Base-by-base conservation (phyloP, 2,113 vertebrate genomes). In the Gadus macrocephalus region DNA sequence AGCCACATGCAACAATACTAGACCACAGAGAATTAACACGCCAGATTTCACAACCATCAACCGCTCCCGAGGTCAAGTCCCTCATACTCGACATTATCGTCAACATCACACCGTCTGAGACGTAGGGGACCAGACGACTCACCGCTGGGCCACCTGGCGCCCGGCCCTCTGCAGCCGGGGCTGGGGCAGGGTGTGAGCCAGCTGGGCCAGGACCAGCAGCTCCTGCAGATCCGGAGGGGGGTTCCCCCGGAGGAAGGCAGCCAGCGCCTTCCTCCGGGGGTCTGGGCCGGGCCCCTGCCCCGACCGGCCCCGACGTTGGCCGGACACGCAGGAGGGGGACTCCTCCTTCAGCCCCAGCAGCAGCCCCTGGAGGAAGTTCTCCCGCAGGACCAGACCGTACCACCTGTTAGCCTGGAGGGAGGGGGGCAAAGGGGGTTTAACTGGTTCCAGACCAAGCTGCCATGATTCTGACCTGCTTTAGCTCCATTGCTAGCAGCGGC, bases 311-410 rank as follows among this genome's bases (percentile, higher is more conserved):
- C 22, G 3, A 66, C 22, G 6, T 9, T 9, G 42, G 42, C 42
- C 11, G 11, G 42, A 49, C 42, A 49, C 8, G 42, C 42, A 49
- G 42, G 42, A 12, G 2, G 42, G 1, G 12, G 38, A 42, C 38
- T 49, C 42, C 42, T 49, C 42, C 42, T 49, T 49, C 42, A 85
- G 58, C 0, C 71, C 77, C 1, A 85, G 87, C 12, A 91, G 75
- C 3, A 91, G 82, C 53, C 90, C 86, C 75, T 91, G 90, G 15
- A 93, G 86, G 69, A 91, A 79, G 79, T 84, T 80, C 72, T 91
- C 86, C 22, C 75, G 31, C n/a, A 93, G 86, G 15, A 91, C 86
- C 16, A 62, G 60, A 8, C 58, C 9, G 79, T 91, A 90, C 92
- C 92, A 93, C 61, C 56, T 22, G 64, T 55, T 71, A 28, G 83